Percentiles rank a stretch among this genome's conserved stretches.
phyloP scores from a whole-genome alignment of 92 coral and sea anemone species.

The Palythoa heliodiscus region DNA sequence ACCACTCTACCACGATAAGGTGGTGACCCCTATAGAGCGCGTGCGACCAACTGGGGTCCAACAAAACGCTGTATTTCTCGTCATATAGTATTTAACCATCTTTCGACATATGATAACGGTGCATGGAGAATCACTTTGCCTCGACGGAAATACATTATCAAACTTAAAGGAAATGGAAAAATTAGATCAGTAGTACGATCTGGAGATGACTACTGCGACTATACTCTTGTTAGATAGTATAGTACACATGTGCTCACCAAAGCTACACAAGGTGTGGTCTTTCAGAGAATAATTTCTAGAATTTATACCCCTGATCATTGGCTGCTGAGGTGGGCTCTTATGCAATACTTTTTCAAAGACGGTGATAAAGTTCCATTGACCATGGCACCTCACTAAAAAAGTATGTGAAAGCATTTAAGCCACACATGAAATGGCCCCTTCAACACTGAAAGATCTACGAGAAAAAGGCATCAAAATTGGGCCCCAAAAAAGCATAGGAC shows the following conservation, averaged over 20 bases:
- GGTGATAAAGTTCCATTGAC: conserved; percentile 14
- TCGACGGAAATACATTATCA: conserved; percentile 37
- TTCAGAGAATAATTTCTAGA: conserved; percentile 48
- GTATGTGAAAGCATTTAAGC: too few relatives aligned
- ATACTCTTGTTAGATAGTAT: conserved; percentile 41
- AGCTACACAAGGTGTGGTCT: conserved; percentile 39
- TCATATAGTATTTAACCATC: conserved; percentile 15
- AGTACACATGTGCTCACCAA: conserved; percentile 32
- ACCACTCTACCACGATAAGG: too few relatives aligned
- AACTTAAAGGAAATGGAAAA: conserved; percentile 25
- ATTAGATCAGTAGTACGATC: conserved; percentile 12
- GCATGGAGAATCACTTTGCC: conserved; percentile 42
- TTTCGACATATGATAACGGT: conserved; percentile 47
- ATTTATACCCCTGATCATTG: conserved; percentile 23
- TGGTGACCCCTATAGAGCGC: too few relatives aligned
- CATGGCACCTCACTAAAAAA: conserved; percentile 34
- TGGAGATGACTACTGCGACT: not conserved
- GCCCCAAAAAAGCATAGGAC: conserved; percentile 34
- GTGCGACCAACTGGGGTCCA: conserved; percentile 49
- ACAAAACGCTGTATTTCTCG: conserved; percentile 35
- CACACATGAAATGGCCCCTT: conserved; percentile 50
- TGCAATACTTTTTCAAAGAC: conserved; percentile 45
- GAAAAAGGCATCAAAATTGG: conserved; percentile 38
- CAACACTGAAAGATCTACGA: conserved; percentile 18
- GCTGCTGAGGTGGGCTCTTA: conserved; percentile 13